phyloP scores from a whole-genome alignment of 1,140 invertebrate genomes.

The Ridgeia piscesae region DNA sequence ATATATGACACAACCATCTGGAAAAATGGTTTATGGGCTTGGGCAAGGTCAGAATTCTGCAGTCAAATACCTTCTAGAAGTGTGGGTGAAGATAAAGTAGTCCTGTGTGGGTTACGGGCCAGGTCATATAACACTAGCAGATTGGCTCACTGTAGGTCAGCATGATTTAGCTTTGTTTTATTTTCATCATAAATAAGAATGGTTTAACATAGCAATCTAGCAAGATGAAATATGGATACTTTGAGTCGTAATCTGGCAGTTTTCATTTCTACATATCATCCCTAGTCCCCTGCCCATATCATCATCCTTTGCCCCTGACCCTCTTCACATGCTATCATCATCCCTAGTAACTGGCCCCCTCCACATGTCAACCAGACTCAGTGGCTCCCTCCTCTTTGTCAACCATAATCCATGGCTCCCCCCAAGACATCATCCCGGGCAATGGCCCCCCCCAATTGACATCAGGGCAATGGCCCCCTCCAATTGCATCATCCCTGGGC shows the following conservation, averaged over 20 bases:
- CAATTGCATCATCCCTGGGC: too few relatives aligned
- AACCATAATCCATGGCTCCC: neutral
- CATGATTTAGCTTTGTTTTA: too few relatives aligned
- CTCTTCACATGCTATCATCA: neutral
- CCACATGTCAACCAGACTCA: constrained; percentile 3
- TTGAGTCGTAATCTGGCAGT: too few relatives aligned
- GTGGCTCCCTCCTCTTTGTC: too few relatives aligned
- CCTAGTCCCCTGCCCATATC: neutral
- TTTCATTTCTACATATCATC: too few relatives aligned
- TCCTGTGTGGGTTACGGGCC: neutral
- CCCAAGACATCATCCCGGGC: neutral
- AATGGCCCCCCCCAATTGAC: too few relatives aligned
- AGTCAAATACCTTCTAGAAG: neutral
- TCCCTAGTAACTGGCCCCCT: neutral
- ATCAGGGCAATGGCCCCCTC: too few relatives aligned
- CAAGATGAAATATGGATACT: too few relatives aligned
- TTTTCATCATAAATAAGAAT: too few relatives aligned
- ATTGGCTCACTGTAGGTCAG: too few relatives aligned
- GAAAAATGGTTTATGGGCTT: neutral
- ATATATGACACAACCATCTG: neutral
- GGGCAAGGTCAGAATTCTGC: neutral
- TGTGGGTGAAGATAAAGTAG: neutral
- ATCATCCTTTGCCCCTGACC: neutral
- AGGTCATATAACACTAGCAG: neutral
- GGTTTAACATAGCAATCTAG: too few relatives aligned